Base-by-base conservation (phyloP, 2,113 vertebrate species). In the Rhagologus leucostigma region DNA sequence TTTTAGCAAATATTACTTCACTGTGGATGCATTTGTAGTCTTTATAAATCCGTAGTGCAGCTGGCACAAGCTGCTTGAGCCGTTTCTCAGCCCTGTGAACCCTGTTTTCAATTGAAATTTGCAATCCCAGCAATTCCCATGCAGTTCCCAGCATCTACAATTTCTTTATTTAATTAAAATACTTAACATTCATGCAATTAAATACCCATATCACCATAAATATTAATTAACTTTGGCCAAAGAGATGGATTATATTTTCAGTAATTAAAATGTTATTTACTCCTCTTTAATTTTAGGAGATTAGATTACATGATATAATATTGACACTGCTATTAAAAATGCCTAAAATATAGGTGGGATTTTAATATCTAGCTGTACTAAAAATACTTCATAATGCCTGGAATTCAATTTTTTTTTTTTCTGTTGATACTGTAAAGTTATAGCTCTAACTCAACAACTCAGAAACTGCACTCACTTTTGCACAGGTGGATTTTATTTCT, bases 141-240 rank as follows among this genome's bases (percentile, higher is more conserved):
- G 62, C 90, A 82, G 97, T 98, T 98, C 97, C 93, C 89, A 67
- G 90, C 95, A 97, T 78, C 95, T 97, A 91, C 98, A 96, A 91
- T 86, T 67, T 97, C 91, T 93, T 83, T 91, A 73, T 97, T 98
- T 98, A 98, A 98, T 98, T 98, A 98, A 98, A 98, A 97, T 97
- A 94, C 91, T 96, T 97, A 53, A 37, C 35, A 13, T 69, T 92
- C 73, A 71, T 95, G 95, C 63, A 91, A 94, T 85, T 86, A 95
- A 97, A 96, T 96, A 95, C 69, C 92, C 90, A 77, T 93, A 87
- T 94, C 50, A 32, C 87, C 94, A 95, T 98, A 98, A 98, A 96
- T 98, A 97, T 97, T 96, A 97, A 98, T 98, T 97, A 97, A 89
- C 91, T 97, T 98, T 92, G 78, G 82, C 71, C 82, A 94, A 96